These are phyloP conservation scores for Echiichthys vipera DNA, from an alignment of 2,797 vertebrate species.

Conservation along the genomic window DNA sequence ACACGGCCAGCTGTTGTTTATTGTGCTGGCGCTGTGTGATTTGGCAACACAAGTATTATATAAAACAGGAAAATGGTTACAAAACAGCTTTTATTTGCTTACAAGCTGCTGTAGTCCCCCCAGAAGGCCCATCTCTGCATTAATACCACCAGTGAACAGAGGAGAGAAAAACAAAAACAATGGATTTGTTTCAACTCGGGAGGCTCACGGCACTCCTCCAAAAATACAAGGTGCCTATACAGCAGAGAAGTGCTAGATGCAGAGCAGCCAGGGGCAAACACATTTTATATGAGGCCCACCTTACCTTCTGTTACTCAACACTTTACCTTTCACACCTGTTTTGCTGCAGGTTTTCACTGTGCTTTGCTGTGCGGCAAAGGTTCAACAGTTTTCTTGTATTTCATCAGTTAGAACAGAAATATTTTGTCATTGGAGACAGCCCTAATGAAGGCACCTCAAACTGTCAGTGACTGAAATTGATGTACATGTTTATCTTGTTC, in stretches of 20 bases:
- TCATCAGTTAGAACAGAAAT: neutral
- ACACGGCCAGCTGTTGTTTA: constrained; percentile 61
- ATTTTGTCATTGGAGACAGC: neutral
- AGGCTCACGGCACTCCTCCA: constrained; percentile 42
- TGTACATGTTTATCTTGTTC: constrained; percentile 16
- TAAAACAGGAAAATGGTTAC: constrained; percentile 41
- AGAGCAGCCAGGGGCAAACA: constrained; percentile 42
- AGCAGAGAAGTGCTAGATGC: constrained; percentile 42
- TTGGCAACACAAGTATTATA: constrained; percentile 30
- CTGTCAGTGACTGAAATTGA: neutral
- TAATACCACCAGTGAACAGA: constrained; percentile 27
- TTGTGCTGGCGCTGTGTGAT: constrained; percentile 42
- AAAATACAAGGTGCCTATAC: constrained; percentile 45
- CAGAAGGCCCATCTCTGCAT: constrained; percentile 22
- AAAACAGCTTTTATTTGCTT: constrained; percentile 42
- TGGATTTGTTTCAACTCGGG: constrained; percentile 41
- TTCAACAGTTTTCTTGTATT: neutral
- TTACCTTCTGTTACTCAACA: constrained; percentile 5
- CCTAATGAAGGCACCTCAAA: neutral
- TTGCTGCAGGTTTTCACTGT: constrained; percentile 11
- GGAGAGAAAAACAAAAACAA: constrained; percentile 40
- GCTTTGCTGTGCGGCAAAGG: constrained; percentile 1
- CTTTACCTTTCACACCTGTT: constrained; percentile 18
- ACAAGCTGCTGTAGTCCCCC: constrained; percentile 13
- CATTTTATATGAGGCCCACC: constrained; percentile 38